Evolutionary conservation across 92 coral and sea anemone species (phyloP).

Genomic region (Porites lobata): DNA sequence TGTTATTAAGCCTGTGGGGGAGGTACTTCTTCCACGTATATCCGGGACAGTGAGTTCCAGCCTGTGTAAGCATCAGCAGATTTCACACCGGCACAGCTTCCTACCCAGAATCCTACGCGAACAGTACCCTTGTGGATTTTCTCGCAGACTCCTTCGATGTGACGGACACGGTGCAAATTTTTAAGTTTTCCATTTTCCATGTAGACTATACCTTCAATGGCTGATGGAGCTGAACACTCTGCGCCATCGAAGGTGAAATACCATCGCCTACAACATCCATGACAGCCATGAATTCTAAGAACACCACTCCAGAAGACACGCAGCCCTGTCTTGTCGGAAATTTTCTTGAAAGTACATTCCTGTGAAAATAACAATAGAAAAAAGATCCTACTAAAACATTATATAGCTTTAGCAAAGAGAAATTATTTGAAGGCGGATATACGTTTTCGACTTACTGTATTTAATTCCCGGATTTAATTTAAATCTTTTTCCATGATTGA

Average conservation of each 20-base stretch:
- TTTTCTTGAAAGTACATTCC: constrained; percentile 35
- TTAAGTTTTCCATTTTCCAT: not conserved
- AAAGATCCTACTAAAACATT: too few relatives aligned
- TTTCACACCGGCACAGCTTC: not conserved
- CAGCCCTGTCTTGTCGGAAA: not conserved
- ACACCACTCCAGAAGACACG: constrained; percentile 47
- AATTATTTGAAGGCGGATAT: too few relatives aligned
- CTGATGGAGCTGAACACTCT: constrained; percentile 35
- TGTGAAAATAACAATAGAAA: not conserved
- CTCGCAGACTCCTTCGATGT: not conserved
- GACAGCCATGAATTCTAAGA: too few relatives aligned
- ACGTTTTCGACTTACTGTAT: too few relatives aligned
- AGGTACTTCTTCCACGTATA: not conserved
- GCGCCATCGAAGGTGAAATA: constrained; percentile 34
- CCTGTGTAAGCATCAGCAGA: not conserved
- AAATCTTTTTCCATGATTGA: too few relatives aligned
- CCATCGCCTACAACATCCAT: too few relatives aligned
- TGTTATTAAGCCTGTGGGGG: not conserved
- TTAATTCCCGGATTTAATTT: too few relatives aligned
- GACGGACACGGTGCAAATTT: not conserved
- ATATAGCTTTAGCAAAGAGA: too few relatives aligned
- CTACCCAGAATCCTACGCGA: constrained; percentile 2
- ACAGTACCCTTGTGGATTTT: constrained; percentile 12
- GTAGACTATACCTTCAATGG: constrained; percentile 25
- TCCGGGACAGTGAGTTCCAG: constrained; percentile 1